A percentile compares a stretch with the other conserved stretches of the same genome.
Conservation (phyloP, 1,140 invertebrate species). For the Brachionus rubens region DNA sequence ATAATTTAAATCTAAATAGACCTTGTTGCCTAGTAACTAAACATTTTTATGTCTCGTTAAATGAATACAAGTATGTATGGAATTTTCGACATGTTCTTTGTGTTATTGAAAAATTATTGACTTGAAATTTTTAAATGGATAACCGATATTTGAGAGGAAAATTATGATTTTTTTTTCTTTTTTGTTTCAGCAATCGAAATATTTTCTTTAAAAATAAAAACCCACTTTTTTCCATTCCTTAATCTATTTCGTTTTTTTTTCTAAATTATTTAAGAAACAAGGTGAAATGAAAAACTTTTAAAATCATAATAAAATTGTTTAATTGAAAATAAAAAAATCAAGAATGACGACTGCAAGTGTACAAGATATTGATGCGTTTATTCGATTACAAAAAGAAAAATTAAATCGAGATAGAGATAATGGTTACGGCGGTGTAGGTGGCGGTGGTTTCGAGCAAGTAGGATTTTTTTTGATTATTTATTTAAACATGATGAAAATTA, state of each 20-base stretch:
- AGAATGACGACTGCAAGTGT: constrained; percentile 41
- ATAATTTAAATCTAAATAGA: background rate
- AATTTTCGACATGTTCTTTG: background rate
- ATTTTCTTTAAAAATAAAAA: no score
- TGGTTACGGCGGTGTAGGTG: background rate
- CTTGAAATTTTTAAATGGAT: no score
- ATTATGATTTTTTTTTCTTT: no score
- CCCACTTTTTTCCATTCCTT: no score
- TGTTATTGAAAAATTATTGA: no score
- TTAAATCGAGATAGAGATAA: constrained; percentile 21
- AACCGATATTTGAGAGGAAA: no score
- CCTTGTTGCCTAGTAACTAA: constrained; percentile 9
- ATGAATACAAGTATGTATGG: constrained; percentile 29
- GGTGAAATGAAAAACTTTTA: background rate
- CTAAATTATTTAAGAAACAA: no score
- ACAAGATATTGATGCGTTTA: constrained; percentile 41
- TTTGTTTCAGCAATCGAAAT: no score
- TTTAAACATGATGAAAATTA: background rate
- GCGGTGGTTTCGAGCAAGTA: background rate
- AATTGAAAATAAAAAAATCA: background rate
- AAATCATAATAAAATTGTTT: background rate
- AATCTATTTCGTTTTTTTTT: no score
- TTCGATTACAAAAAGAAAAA: constrained; percentile 45
- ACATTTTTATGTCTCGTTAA: background rate
- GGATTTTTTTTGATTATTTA: background rate